phyloP scores from a whole-genome alignment of 2,888 invertebrate species.

The Spatulosminthurus flaviceps region DNA sequence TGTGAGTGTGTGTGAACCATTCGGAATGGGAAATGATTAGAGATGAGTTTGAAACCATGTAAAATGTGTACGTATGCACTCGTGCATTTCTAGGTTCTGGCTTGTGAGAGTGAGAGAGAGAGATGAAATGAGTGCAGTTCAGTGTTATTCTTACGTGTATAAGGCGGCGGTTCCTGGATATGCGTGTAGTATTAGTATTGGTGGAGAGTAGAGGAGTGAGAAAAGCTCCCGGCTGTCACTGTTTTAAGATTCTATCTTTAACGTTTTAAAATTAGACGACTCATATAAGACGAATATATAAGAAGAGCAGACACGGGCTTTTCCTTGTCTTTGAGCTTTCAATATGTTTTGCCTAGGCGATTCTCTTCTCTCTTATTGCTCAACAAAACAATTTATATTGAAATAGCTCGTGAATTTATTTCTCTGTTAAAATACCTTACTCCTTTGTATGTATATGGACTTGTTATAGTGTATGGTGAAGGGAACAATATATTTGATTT shows the following conservation, averaged over 20 bases:
- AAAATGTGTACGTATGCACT: too few species aligned
- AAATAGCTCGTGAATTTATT: too few species aligned
- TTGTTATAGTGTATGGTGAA: too few species aligned
- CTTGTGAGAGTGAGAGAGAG: background rate
- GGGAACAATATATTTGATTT: too few species aligned
- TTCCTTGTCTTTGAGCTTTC: slow-evolving; percentile 12
- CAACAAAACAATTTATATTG: too few species aligned
- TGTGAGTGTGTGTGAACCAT: slow-evolving; percentile 14
- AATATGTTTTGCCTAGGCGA: slow-evolving; percentile 6
- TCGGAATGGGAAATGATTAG: slow-evolving; percentile 8
- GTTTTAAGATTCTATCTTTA: slow-evolving; percentile 1
- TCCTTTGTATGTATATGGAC: too few species aligned
- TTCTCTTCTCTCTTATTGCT: background rate
- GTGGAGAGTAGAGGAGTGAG: background rate
- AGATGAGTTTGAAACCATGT: slow-evolving; percentile 1
- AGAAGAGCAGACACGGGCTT: slow-evolving; percentile 8
- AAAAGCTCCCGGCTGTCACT: slow-evolving; percentile 12
- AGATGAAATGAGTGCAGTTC: background rate
- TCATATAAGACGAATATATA: too few species aligned
- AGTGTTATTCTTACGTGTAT: background rate
- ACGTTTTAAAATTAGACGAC: slow-evolving; percentile 14
- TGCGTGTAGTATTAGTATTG: too few species aligned
- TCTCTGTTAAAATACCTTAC: too few species aligned
- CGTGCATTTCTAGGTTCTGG: too few species aligned
- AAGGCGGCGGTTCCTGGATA: too few species aligned